Percentiles rank a stretch among this genome's conserved stretches.
These are phyloP conservation scores for Casuarius casuarius DNA, from an alignment of 2,113 vertebrate species.

Conservation along the genomic window DNA sequence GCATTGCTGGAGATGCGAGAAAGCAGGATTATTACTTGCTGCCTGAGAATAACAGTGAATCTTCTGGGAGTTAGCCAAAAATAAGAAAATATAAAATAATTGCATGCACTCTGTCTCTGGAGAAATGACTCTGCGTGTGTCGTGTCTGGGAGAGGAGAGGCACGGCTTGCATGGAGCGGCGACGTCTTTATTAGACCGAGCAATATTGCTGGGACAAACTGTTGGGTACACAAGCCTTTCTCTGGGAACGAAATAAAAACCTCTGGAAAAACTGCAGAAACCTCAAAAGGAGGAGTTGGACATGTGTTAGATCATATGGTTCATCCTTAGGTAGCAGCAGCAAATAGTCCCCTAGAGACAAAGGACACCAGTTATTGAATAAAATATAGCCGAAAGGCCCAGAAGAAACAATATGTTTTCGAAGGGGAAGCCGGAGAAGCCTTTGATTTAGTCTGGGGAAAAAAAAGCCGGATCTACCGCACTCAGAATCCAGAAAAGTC, in stretches of 20 bases:
- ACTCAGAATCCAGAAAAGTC: neutral
- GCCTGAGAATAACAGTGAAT: neutral
- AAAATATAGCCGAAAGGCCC: constrained; percentile 32
- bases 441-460: constrained; percentile 12
- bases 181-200: neutral
- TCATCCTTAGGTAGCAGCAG: constrained; percentile 12
- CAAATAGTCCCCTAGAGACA: constrained; percentile 22
- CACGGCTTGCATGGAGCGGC: neutral
- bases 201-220: neutral
- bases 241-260: constrained; percentile 16
- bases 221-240: neutral
- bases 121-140: neutral
- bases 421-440: neutral
- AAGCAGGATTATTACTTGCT: neutral
- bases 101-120: neutral
- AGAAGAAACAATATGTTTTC: neutral
- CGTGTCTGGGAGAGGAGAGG: neutral
- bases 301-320: neutral
- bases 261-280: neutral
- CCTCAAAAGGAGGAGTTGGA: neutral
- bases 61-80: neutral
- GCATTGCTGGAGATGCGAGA: neutral
- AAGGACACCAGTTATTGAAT: constrained; percentile 21
- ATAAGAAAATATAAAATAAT: neutral
- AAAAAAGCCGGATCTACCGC: neutral